Percentiles rank a stretch among this genome's conserved stretches.
Conservation (phyloP, 2,888 invertebrate species). For the Myopa testacea region DNA sequence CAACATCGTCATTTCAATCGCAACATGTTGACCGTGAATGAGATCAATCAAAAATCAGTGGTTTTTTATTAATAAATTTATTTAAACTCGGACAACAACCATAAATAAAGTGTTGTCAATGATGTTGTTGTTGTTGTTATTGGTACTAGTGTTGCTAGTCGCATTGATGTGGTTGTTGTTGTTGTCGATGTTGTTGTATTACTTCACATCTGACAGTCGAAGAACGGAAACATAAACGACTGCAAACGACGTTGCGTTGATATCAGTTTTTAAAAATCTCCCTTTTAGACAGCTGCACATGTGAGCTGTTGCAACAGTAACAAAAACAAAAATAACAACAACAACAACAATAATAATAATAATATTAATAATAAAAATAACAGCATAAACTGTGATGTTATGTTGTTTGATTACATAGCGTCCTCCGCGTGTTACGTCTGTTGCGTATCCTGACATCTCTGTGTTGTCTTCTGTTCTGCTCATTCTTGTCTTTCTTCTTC, state of each 20-base stretch:
- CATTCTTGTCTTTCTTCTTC: too few species aligned
- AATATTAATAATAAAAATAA: too few species aligned
- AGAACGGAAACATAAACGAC: constrained; percentile 15
- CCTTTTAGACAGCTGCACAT: background rate
- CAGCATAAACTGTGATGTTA: too few species aligned
- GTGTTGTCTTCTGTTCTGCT: too few species aligned
- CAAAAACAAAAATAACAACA: too few species aligned
- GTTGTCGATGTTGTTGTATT: background rate
- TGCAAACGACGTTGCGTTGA: background rate
- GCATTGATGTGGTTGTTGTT: background rate
- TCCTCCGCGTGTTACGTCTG: too few species aligned
- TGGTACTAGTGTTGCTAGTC: too few species aligned
- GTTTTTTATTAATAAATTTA: background rate
- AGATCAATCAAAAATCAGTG: background rate
- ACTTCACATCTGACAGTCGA: constrained; percentile 7
- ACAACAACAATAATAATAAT: too few species aligned
- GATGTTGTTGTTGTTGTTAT: background rate
- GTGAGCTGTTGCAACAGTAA: background rate
- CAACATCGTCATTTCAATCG: background rate
- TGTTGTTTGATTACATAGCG: too few species aligned
- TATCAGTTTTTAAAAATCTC: constrained; percentile 11
- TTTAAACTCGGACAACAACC: background rate
- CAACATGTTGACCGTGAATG: background rate
- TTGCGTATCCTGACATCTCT: too few species aligned
- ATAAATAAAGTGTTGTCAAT: background rate